Evolutionary conservation across 2,797 vertebrate genomes (phyloP).

Genomic region (Danionella dracula): DNA sequence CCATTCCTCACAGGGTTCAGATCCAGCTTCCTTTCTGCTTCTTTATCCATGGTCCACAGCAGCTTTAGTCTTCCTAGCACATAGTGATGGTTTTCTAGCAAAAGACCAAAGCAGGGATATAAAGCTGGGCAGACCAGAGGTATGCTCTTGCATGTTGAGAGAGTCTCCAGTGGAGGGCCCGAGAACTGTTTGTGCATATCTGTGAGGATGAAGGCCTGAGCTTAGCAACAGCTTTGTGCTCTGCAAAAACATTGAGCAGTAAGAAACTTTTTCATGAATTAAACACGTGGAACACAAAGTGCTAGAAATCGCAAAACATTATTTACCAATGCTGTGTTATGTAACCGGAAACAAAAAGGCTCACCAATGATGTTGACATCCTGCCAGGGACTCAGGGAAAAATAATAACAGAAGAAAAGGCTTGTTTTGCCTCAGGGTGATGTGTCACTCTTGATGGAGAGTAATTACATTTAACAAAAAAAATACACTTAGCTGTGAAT

Average conservation of each 20-base stretch:
- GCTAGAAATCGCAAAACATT: constrained; percentile 64
- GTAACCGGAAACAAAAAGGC: constrained; percentile 57
- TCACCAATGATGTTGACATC: constrained; percentile 48
- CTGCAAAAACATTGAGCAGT: constrained; percentile 70
- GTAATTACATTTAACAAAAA: no score
- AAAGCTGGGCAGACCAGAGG: constrained; percentile 34
- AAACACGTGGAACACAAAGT: constrained; percentile 66
- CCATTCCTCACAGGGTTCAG: constrained; percentile 26
- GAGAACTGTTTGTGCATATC: constrained; percentile 80
- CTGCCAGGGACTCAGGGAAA: constrained; percentile 35
- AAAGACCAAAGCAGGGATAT: constrained; percentile 55
- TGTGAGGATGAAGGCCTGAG: constrained; percentile 69
- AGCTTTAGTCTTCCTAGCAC: constrained; percentile 32
- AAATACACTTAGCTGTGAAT: no score
- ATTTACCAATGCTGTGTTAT: constrained; percentile 71
- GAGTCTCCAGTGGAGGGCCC: constrained; percentile 67
- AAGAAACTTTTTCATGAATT: constrained; percentile 72
- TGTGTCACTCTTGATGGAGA: background rate
- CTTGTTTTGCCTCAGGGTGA: background rate
- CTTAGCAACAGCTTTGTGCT: constrained; percentile 97
- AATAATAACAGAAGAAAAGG: constrained; percentile 27
- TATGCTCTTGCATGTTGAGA: constrained; percentile 64
- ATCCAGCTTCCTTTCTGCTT: constrained; percentile 24
- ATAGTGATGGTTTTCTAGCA: constrained; percentile 41
- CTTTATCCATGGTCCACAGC: constrained; percentile 37